Evolutionary conservation across 2,113 vertebrate genomes (phyloP), one percentile per base, ranked within the genome.

Genomic region (Hemiprocne comata): DNA sequence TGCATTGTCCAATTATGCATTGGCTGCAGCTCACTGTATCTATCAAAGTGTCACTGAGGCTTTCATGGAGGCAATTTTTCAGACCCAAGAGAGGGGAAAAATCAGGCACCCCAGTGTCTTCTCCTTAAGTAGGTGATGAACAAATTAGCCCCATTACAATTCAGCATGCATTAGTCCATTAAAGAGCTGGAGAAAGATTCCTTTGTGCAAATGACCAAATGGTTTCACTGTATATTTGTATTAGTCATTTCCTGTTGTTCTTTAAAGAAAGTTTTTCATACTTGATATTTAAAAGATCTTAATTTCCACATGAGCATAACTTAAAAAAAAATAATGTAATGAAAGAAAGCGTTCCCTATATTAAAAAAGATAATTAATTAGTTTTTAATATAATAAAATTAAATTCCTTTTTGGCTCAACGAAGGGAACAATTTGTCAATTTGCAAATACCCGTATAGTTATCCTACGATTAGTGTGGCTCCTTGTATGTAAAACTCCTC

Each of bases 161-260:
- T 78, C 66, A 83, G 77, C 61, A 24, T 83, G 91, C 95, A 97
- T 97, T 95, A 97, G 95, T 93, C 95, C 94, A 97, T 97, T 96
- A 97, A 95, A 80, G 70, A 83, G 70, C 70, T 83, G 71, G 65
- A 92, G 86, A 85, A 96, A 87, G 81, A 91, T 88, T 92, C 85
- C 87, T 93, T 90, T 83, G 93, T 91, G 88, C 55, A 93, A 93
- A 82, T 60, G 83, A 84, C 71, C 82, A 62, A 96, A 89, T 89
- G 36, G 79, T 85, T 95, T 96, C 87, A 33, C 46, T 94, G 87
- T 51, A 26, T 71, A 73, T 94, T 94, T 90, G 80, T 51, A 42
- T 85, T 77, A 97, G 91, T 97, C 92, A 98, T 95, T 97, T 98
- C 97, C 97, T 97, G 95, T 93, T 97, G 93, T 78, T 96, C 91